Base-by-base conservation (phyloP, 2,113 vertebrate genomes). In the Excalfactoria chinensis region DNA sequence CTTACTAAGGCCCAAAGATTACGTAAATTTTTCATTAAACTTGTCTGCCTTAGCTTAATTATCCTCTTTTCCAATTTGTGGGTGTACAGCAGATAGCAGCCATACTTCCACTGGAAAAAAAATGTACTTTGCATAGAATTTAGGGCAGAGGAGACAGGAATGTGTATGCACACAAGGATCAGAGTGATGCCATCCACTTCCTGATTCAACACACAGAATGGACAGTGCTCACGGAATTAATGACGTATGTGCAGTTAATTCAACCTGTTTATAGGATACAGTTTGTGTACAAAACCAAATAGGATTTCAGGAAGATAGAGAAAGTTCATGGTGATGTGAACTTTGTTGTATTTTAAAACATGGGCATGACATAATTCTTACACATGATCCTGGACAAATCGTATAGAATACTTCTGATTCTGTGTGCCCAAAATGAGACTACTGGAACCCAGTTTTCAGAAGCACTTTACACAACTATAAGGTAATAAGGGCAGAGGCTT, bases 161-260 rank as follows among this genome's bases (percentile, higher is more conserved):
- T 75, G 25, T 35, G 43, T 59, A 5, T 26, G 51, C 69, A 60
- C n/a, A 71, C 4, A 13, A 68, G 49, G 55, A 70, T 84, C 53
- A 70, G 35, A 84, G 59, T 11, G 55, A 78, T 73, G 74, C 23
- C 89, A 88, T 76, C 76, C 74, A 35, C 55, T 83, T 84, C 91
- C 84, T 67, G 71, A 94, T 93, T 89, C 96, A 96, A 92, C 93
- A 93, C 91, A 94, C 93, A 94, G 86, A 91, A 92, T 94, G 94
- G 95, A 96, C 89, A 95, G 91, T 89, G 93, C 93, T 96, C 95
- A 87, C 75, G 55, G 64, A 91, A 77, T 73, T 83, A 88, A 59
- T 35, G 77, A 92, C 46, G 51, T 22, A 56, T 51, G 17, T 35
- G 75, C 75, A 90, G 34, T 55, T 58, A 86, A 59, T 2, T 46